Percentiles rank a stretch among this genome's conserved stretches.
These are phyloP conservation scores for Agonum fuliginosum DNA, from an alignment of 2,888 invertebrate species.

Conservation along the genomic window DNA sequence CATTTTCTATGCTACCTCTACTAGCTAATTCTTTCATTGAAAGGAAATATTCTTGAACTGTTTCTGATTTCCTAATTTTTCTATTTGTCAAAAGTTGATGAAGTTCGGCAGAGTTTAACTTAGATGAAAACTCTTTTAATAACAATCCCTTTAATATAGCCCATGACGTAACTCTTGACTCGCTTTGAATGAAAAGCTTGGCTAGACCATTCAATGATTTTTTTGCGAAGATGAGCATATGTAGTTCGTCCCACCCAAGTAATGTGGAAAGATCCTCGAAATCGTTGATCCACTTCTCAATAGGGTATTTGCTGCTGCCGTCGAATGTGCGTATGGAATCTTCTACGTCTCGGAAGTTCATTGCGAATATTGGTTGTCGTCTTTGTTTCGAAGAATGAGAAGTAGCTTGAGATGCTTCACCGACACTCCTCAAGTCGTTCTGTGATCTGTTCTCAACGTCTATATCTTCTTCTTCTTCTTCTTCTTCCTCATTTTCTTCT, in stretches of 20 bases:
- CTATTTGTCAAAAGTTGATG: constrained; percentile 63
- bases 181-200: not conserved
- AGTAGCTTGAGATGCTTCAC: not conserved
- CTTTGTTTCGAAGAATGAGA: not conserved
- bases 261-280: constrained; percentile 19
- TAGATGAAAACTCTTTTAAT: constrained; percentile 23
- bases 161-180: not conserved
- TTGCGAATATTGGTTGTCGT: not conserved
- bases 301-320: not conserved
- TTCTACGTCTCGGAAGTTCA: constrained; percentile 48
- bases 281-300: constrained; percentile 45
- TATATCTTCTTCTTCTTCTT: not conserved
- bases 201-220: constrained; percentile 17
- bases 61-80: constrained; percentile 67
- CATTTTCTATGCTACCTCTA: constrained; percentile 67
- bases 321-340: constrained; percentile 40
- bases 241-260: constrained; percentile 5
- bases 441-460: not conserved
- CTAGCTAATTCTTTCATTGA: constrained; percentile 69
- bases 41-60: constrained; percentile 68
- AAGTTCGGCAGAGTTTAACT: constrained; percentile 15
- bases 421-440: not conserved
- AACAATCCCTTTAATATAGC: constrained; percentile 34
- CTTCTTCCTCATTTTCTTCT: not conserved
- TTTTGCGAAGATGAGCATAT: constrained; percentile 27